A percentile compares a stretch with the other conserved stretches of the same genome.
phyloP scores from a whole-genome alignment of 2,888 invertebrate species.

The Conistra vaccinii region DNA sequence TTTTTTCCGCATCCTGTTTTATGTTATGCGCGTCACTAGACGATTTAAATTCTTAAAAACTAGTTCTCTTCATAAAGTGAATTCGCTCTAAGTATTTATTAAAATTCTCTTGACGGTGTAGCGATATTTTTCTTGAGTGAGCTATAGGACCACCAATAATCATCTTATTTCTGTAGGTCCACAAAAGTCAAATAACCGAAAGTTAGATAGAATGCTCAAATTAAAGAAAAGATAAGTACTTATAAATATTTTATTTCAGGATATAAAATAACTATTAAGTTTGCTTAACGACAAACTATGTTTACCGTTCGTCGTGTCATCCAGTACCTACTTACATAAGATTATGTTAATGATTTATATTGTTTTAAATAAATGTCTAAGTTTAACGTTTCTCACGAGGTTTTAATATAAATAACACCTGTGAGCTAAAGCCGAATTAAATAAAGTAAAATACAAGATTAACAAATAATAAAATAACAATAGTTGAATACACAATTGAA shows the following conservation, averaged over 20 bases:
- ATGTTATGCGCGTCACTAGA: neutral
- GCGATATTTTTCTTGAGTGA: neutral
- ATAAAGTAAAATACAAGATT: neutral
- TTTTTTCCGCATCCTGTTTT: neutral
- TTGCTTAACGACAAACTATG: no score
- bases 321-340: neutral
- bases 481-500: constrained; percentile 22
- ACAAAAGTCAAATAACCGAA: no score
- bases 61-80: neutral
- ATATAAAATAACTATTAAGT: neutral
- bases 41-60: constrained; percentile 2
- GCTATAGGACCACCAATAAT: neutral
- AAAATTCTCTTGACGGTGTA: neutral
- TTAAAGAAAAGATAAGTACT: neutral
- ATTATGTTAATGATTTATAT: neutral
- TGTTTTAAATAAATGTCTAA: neutral
- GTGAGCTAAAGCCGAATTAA: constrained; percentile 4
- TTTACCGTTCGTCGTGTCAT: neutral
- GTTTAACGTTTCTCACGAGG: neutral
- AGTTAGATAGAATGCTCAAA: no score
- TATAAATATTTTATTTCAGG: neutral
- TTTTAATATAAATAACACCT: neutral
- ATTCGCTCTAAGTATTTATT: neutral
- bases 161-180: no score
- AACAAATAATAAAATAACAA: constrained; percentile 15